These are phyloP conservation scores for Mus musculus DNA, from an alignment of 2,113 vertebrate species.

Conservation along the genomic window GRCm39 chr12:36380001-36380500, in stretches of 20 bases:
- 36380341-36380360: neutral
- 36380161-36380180: neutral
- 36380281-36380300: too few relatives aligned
- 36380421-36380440: neutral
- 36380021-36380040: constrained; percentile 30
- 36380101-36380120: neutral
- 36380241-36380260: too few relatives aligned
- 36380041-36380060: neutral
- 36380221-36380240: too few relatives aligned
- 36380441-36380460: neutral
- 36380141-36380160: neutral
- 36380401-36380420: neutral
- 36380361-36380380: neutral
- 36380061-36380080: too few relatives aligned
- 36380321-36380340: neutral
- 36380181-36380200: too few relatives aligned
- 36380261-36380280: too few relatives aligned
- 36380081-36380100: neutral
- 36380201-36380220: too few relatives aligned
- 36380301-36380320: too few relatives aligned
- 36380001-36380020: constrained; percentile 6
- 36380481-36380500: neutral
- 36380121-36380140: neutral
- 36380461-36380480: neutral
- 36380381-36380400: neutral